phyloP scores from a whole-genome alignment of 2,888 invertebrate species.

The Balanococcus diminutus region DNA sequence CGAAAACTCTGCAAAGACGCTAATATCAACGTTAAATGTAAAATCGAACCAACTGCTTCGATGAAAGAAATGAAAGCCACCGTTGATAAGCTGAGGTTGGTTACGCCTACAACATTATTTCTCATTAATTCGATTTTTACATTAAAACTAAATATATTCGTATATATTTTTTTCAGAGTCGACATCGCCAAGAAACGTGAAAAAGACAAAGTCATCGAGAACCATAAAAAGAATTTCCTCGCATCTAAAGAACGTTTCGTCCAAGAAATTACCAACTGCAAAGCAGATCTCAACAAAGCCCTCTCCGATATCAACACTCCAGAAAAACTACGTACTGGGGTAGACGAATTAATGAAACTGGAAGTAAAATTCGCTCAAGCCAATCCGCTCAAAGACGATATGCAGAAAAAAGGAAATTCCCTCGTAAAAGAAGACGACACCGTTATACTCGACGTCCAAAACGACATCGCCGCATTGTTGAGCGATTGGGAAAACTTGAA shows the following conservation, averaged over 20 bases:
- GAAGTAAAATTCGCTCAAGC: conserved; percentile 12
- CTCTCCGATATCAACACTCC: not conserved
- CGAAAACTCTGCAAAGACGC: conserved; percentile 30
- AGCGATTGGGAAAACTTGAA: conserved; percentile 34
- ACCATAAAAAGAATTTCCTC: conserved; percentile 26
- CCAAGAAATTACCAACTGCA: not conserved
- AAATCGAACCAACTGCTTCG: conserved; percentile 1
- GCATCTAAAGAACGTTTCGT: conserved; percentile 9
- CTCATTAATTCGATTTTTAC: not conserved
- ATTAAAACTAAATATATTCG: not conserved
- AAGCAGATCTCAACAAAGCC: not conserved
- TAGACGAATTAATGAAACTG: conserved; percentile 31
- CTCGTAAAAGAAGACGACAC: conserved; percentile 47
- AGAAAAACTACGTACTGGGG: not conserved
- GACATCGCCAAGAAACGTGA: conserved; percentile 45
- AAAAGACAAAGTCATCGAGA: conserved; percentile 43
- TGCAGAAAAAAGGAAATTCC: conserved; percentile 41
- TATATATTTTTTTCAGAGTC: conserved; percentile 21
- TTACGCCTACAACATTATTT: too few species aligned
- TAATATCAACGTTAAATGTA: conserved; percentile 6
- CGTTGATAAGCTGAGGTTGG: conserved; percentile 45
- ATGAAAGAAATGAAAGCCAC: conserved; percentile 42
- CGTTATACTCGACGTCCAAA: conserved; percentile 16
- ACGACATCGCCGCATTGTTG: conserved; percentile 6
- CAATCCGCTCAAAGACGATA: conserved; percentile 42